Conservation (phyloP, 64 coral and sea anemone species). For the Anthopleura sola region DNA sequence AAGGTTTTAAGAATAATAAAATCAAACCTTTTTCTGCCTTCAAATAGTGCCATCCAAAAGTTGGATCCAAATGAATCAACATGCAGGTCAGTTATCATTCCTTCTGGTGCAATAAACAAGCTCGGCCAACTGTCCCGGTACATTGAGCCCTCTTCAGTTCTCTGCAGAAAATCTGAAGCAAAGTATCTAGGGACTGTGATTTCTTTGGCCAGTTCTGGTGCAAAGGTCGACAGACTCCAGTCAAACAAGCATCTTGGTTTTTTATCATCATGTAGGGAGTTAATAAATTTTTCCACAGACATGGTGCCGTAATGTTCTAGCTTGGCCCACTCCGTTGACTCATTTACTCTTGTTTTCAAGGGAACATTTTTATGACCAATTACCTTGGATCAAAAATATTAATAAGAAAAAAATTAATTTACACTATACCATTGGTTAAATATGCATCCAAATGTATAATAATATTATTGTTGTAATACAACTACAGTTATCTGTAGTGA, state of each 20-base stretch:
- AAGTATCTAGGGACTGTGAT: conserved; percentile 54
- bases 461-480: too few relatives aligned
- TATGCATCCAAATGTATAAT: too few relatives aligned
- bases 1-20: too few relatives aligned
- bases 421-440: neutral
- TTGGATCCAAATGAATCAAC: conserved; percentile 65
- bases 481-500: too few relatives aligned
- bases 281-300: conserved; percentile 42
- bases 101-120: conserved; percentile 51
- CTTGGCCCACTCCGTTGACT: conserved; percentile 61
- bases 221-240: conserved; percentile 53
- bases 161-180: conserved; percentile 55
- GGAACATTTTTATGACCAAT: conserved; percentile 38
- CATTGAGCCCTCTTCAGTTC: conserved; percentile 20
- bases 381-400: conserved; percentile 5
- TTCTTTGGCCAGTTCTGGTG: conserved; percentile 19
- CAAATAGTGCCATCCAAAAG: conserved; percentile 68
- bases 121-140: conserved; percentile 63
- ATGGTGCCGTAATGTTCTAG: conserved; percentile 34
- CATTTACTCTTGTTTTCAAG: conserved; percentile 44
- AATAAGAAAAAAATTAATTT: neutral
- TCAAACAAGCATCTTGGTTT: conserved; percentile 48
- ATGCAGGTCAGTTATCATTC: conserved; percentile 42
- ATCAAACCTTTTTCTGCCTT: conserved; percentile 56
- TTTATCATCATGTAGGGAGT: conserved; percentile 34